Conservation (phyloP, 2,113 vertebrate species). For the Cichladusa arquata region DNA sequence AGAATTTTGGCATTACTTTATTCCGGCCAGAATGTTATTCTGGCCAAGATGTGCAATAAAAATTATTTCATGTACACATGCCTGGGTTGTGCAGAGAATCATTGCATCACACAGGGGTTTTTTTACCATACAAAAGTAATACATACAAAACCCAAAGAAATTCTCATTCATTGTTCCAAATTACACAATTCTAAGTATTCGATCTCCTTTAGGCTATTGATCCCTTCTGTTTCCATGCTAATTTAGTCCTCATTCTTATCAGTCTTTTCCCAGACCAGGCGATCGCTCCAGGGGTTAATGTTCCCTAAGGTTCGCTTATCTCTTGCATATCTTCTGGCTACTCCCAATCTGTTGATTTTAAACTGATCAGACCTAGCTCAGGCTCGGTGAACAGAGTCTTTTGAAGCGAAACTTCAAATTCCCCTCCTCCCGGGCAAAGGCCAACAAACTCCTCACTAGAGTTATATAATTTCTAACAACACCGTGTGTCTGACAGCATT, state of each 20-base stretch:
- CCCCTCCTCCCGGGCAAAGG: neutral
- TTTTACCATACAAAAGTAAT: neutral
- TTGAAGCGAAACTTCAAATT: neutral
- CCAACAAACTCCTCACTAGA: neutral
- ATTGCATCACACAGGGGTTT: neutral
- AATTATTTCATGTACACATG: neutral
- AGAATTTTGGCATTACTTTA: neutral
- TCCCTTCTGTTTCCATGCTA: neutral
- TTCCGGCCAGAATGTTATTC: neutral
- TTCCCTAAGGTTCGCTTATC: accelerated
- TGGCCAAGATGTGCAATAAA: neutral
- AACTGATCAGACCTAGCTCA: accelerated
- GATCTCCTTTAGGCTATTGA: neutral
- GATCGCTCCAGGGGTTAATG: neutral
- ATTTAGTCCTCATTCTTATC: neutral
- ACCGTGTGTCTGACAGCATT: neutral
- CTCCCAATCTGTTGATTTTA: neutral
- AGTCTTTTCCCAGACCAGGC: neutral
- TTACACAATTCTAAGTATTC: neutral
- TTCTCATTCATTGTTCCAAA: neutral
- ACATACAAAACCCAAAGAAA: neutral
- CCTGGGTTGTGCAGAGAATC: neutral
- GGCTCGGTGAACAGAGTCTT: neutral
- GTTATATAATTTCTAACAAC: neutral
- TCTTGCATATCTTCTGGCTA: neutral